Conservation (phyloP, 2,888 invertebrate species). For the Congeria kusceri region DNA sequence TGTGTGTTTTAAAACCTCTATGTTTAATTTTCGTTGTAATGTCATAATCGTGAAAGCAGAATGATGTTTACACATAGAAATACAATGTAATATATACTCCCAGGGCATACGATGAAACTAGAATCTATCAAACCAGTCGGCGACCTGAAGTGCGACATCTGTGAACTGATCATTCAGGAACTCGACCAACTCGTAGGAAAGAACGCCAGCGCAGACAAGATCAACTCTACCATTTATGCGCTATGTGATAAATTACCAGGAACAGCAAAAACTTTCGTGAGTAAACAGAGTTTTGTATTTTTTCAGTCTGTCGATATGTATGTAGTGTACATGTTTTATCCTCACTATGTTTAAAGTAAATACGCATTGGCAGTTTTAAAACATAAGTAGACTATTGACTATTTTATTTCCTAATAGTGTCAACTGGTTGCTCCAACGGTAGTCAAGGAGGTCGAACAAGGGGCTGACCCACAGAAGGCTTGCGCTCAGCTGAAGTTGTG, state of each 20-base stretch:
- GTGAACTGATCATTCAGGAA: slow-evolving; percentile 46
- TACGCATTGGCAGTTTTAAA: too few species aligned
- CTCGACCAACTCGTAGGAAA: slow-evolving; percentile 30
- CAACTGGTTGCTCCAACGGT: slow-evolving; percentile 32
- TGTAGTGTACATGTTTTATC: too few species aligned
- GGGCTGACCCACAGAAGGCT: slow-evolving; percentile 47
- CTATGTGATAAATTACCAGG: slow-evolving; percentile 45
- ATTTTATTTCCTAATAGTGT: slow-evolving; percentile 42
- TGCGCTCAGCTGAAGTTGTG: slow-evolving; percentile 48
- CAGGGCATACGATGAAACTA: too few species aligned
- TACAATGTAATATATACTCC: too few species aligned
- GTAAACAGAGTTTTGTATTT: too few species aligned
- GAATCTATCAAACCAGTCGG: neutral
- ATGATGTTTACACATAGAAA: too few species aligned
- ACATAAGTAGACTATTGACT: neutral
- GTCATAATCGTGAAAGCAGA: too few species aligned
- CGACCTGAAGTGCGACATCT: slow-evolving; percentile 53
- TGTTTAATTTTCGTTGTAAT: too few species aligned
- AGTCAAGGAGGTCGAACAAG: slow-evolving; percentile 39
- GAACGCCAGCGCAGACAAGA: slow-evolving; percentile 32
- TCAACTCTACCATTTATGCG: slow-evolving; percentile 46
- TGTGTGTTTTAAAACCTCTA: too few species aligned
- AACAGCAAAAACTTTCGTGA: neutral
- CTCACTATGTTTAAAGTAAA: too few species aligned
- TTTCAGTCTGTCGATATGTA: too few species aligned